These are phyloP conservation scores for Tachyglossus aculeatus DNA, from an alignment of 2,797 vertebrate species.

Conservation along the genomic window DNA sequence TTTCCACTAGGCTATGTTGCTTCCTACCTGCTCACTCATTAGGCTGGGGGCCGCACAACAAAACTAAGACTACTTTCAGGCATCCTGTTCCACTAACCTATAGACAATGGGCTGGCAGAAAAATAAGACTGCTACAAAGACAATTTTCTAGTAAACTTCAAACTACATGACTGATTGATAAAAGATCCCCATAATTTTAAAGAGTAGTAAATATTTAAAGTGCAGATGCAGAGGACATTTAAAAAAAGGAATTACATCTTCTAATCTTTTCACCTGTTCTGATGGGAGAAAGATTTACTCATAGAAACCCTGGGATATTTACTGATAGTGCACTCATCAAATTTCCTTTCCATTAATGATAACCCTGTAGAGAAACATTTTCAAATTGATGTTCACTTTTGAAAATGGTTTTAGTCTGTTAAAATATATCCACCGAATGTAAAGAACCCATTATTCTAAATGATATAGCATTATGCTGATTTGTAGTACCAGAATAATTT, in stretches of 20 bases:
- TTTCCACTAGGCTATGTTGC: neutral
- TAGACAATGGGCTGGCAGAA: constrained; percentile 21
- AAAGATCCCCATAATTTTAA: constrained; percentile 46
- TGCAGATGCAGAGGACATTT: constrained; percentile 23
- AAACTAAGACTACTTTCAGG: constrained; percentile 26
- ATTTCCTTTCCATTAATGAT: constrained; percentile 31
- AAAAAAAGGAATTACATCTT: constrained; percentile 46
- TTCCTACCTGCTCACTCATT: neutral
- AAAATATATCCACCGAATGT: constrained; percentile 48
- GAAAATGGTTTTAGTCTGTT: constrained; percentile 44
- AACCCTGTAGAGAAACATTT: constrained; percentile 51
- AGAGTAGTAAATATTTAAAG: constrained; percentile 69
- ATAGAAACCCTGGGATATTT: constrained; percentile 43
- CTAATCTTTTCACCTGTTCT: constrained; percentile 63
- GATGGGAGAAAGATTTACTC: constrained; percentile 54
- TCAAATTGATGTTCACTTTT: constrained; percentile 58
- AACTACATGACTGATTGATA: constrained; percentile 29
- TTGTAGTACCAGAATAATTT: constrained; percentile 36
- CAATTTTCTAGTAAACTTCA: constrained; percentile 12
- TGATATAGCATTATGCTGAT: constrained; percentile 26
- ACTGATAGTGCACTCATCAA: constrained; percentile 48
- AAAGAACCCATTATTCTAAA: constrained; percentile 55
- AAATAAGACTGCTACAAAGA: constrained; percentile 4
- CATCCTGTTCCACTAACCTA: constrained; percentile 49
- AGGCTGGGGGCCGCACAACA: constrained; percentile 5